Evolutionary conservation across 1,140 invertebrate genomes (phyloP), one percentile per base, ranked within the genome.

Genomic region (Frieseomelitta varia): DNA sequence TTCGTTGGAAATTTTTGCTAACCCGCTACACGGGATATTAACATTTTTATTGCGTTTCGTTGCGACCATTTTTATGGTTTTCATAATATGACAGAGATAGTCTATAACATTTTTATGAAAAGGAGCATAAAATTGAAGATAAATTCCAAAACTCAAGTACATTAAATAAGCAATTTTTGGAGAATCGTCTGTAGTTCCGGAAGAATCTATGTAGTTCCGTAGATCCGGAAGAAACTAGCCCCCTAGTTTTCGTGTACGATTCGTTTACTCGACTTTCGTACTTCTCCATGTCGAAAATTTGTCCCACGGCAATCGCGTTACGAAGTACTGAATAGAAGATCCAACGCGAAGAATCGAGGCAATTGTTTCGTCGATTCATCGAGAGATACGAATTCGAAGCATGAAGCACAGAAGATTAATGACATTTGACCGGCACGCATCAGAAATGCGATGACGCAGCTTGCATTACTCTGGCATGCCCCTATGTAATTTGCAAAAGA

Each of bases 1-100:
- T 65, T 34, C 55, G n/a, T 11, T 8, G 2, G 69, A 39, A 86
- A 72, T 65, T 85, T 87, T 81, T 14, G 3, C 68, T 34, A n/a
- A 4, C 10, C 12, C n/a, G 19, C 4, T 21, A 17, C 39, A 30
- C 39, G 10, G 1, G 39, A 27, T 24, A 15, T 14, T 12, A n/a
- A 19, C 17, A 10, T 30, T 58, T n/a, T 79, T 79, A 68, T 55
- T n/a, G 56, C 56, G n/a, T 65, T 34, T 17, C 12, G n/a, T n/a
- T n/a, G 8, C 30, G n/a, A 78, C 39, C 24, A 6, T 2, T 78
- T 78, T 67, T 39, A 67, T 11, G 19, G n/a, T 78, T 51, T 51
- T 53, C 76, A 30, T 53, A 53, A 78, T 53, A 30, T n/a, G 47
- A 15, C n/a, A 30, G 15, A 51, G 14, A 24, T 1, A n/a, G 15